A percentile compares a stretch with the other conserved stretches of the same genome.
These are phyloP conservation scores for Chitala chitala DNA, from an alignment of 2,113 vertebrate genomes.

Conservation along the genomic window DNA sequence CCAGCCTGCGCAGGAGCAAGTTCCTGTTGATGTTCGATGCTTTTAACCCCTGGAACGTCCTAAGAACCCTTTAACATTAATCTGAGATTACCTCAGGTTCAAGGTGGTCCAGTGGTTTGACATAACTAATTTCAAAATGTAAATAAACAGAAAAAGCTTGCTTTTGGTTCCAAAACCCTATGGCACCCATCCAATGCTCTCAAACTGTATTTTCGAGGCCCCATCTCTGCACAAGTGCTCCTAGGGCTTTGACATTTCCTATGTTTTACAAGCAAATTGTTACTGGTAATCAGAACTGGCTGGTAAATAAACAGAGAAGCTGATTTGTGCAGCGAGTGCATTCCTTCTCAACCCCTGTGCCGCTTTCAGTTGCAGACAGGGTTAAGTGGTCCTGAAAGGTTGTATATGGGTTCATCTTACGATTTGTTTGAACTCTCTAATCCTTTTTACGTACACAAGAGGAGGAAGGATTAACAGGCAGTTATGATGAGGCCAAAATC, in stretches of 20 bases:
- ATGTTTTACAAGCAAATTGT: conserved; percentile 42
- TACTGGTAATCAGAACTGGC: conserved; percentile 65
- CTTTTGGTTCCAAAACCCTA: conserved; percentile 9
- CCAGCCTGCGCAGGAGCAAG: too few species aligned
- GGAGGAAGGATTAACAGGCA: conserved; percentile 73
- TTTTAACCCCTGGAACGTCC: conserved; percentile 10
- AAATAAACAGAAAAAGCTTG: conserved; percentile 3
- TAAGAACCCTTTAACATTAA: conserved; percentile 34
- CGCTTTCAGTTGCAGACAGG: conserved; percentile 45
- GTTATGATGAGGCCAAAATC: conserved; percentile 50
- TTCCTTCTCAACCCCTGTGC: conserved; percentile 45
- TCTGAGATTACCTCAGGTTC: conserved; percentile 26
- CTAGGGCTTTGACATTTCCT: conserved; percentile 36
- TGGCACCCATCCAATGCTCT: conserved; percentile 43
- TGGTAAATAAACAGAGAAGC: conserved; percentile 67
- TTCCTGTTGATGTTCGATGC: not conserved
- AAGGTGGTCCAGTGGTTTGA: conserved; percentile 37
- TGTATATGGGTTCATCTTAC: conserved; percentile 69
- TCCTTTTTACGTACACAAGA: conserved; percentile 62
- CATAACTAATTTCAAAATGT: conserved; percentile 25
- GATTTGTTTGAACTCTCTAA: conserved; percentile 67
- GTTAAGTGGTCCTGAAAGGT: conserved; percentile 68
- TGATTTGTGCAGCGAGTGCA: conserved; percentile 54
- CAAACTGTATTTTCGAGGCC: conserved; percentile 47
- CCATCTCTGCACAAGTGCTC: conserved; percentile 27